Conservation (phyloP, 2,888 invertebrate genomes). For the Drosophila eohydei region DNA sequence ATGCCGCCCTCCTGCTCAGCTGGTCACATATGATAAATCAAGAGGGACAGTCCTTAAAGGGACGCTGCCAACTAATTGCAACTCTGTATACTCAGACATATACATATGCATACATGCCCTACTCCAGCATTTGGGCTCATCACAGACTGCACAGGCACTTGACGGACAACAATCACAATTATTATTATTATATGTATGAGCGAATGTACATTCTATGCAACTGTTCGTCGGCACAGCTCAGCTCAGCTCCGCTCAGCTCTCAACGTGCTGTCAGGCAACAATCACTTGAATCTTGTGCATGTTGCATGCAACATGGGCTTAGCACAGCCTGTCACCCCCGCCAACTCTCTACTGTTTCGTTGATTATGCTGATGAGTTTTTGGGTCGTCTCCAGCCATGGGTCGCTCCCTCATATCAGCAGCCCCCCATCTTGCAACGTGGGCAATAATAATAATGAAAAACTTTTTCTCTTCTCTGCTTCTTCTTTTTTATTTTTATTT, state of each 20-base stretch:
- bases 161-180: slow-evolving; percentile 54
- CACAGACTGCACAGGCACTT: slow-evolving; percentile 52
- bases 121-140: slow-evolving; percentile 23
- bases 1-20: slow-evolving; percentile 15
- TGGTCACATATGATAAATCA: slow-evolving; percentile 27
- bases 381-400: slow-evolving; percentile 45
- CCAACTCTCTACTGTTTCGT: slow-evolving; percentile 28
- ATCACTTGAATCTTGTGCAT: slow-evolving; percentile 69
- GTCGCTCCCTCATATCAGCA: slow-evolving; percentile 55
- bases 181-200: slow-evolving; percentile 23
- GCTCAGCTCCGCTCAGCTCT: slow-evolving; percentile 25
- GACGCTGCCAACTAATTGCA: slow-evolving; percentile 11
- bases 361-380: slow-evolving; percentile 79
- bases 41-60: slow-evolving; percentile 2
- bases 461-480: slow-evolving; percentile 30
- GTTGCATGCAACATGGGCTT: slow-evolving; percentile 72
- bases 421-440: slow-evolving; percentile 70
- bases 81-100: background rate
- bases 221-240: slow-evolving; percentile 1
- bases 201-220: slow-evolving; percentile 12
- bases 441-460: slow-evolving; percentile 79
- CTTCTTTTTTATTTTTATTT: slow-evolving; percentile 38
- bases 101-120: background rate
- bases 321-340: slow-evolving; percentile 7
- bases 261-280: slow-evolving; percentile 67